Evolutionary conservation across 2,888 invertebrate species (phyloP).

Genomic region (Torymus texanus): DNA sequence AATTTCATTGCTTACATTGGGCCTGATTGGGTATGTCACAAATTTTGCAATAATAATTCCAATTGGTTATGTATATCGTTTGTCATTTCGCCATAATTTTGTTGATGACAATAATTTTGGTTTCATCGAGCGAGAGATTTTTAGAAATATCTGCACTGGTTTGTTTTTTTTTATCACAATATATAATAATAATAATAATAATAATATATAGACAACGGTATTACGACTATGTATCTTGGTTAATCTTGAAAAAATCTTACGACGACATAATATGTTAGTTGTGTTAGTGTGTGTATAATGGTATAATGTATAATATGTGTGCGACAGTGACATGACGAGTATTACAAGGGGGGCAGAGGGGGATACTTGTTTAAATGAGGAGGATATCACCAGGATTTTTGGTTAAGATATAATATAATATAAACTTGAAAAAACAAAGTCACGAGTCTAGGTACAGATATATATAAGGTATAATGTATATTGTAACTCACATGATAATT

Average conservation of each 20-base stretch:
- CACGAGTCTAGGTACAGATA: conserved; percentile 47
- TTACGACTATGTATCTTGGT: conserved; percentile 46
- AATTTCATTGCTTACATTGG: conserved; percentile 51
- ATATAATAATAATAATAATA: conserved; percentile 52
- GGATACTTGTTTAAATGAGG: neutral
- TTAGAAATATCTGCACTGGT: conserved; percentile 73
- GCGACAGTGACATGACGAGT: neutral
- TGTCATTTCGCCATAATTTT: too few relatives aligned
- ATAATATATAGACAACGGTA: conserved; percentile 48
- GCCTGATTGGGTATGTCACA: conserved; percentile 46
- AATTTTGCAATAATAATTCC: neutral
- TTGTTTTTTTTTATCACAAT: conserved; percentile 55
- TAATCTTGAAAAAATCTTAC: conserved; percentile 35
- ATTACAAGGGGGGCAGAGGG: neutral
- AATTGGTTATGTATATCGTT: too few relatives aligned
- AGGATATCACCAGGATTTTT: conserved; percentile 25
- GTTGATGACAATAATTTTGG: conserved; percentile 15
- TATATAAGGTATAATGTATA: conserved; percentile 36
- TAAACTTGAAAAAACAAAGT: conserved; percentile 37
- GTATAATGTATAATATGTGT: conserved; percentile 10
- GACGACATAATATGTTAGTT: conserved; percentile 38
- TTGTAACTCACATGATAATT: conserved; percentile 72
- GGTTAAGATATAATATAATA: conserved; percentile 4
- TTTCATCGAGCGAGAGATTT: conserved; percentile 48
- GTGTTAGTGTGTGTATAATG: conserved; percentile 4